Conservation (phyloP, 2,888 invertebrate genomes). For the Oscheius sp. region DNA sequence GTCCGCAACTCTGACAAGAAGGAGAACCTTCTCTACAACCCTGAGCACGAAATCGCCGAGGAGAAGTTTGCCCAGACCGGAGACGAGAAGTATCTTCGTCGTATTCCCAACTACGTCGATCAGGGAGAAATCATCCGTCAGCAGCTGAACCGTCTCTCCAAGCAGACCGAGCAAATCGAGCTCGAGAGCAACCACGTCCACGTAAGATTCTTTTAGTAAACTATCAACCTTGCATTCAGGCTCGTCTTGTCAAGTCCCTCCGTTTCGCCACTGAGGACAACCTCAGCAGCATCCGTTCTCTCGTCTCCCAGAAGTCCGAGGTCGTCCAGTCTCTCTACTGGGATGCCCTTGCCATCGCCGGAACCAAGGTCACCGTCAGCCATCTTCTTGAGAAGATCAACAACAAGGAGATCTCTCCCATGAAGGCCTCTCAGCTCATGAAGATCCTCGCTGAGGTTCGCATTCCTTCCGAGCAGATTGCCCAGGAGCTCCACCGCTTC, state of each 20-base stretch:
- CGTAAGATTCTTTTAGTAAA: too few species aligned
- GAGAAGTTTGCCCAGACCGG: constrained; percentile 52
- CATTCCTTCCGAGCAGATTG: constrained; percentile 50
- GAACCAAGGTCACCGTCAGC: constrained; percentile 58
- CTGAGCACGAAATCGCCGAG: constrained; percentile 55
- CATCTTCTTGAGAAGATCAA: constrained; percentile 57
- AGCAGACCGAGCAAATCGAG: constrained; percentile 49
- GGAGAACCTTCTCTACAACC: constrained; percentile 55
- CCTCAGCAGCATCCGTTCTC: constrained; percentile 46
- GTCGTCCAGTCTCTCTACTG: constrained; percentile 59
- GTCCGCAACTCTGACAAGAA: constrained; percentile 42
- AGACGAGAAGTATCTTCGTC: constrained; percentile 55
- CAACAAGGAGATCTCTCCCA: constrained; percentile 53
- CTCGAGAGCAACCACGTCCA: constrained; percentile 40
- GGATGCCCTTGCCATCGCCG: constrained; percentile 63
- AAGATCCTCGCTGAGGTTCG: constrained; percentile 59
- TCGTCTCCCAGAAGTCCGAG: constrained; percentile 47
- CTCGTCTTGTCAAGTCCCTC: constrained; percentile 63
- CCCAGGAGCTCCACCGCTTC: constrained; percentile 47
- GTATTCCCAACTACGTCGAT: constrained; percentile 45
- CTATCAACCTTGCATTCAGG: constrained; percentile 27
- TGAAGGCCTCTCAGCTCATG: constrained; percentile 54
- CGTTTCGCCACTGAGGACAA: constrained; percentile 60
- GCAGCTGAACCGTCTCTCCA: constrained; percentile 50
- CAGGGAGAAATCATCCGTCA: constrained; percentile 52